Base-by-base conservation (phyloP, 2,113 vertebrate genomes). In the Tragelaphus buxtoni region DNA sequence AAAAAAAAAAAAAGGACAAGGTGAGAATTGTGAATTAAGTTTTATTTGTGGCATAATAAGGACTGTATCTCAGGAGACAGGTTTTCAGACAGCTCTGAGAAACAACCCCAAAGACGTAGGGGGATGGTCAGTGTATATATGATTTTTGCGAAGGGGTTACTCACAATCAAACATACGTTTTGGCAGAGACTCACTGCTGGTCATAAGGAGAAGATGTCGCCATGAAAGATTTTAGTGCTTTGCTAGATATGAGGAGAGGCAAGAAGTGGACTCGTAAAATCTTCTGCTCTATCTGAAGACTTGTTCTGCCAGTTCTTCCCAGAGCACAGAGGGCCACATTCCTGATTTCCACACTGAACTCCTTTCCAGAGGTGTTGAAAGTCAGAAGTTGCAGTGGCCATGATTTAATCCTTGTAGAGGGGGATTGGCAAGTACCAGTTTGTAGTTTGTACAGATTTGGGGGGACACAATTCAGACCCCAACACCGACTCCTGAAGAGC, bases 401-500 rank as follows among this genome's bases (percentile, higher is more conserved):
- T 79, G 28, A 49, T 51, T 20, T 79, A 20, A 79, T 79, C 47
- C 28, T 51, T 49, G 28, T 49, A 51, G 47, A 32, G 28, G 28
- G 3, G 5, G 76, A 51, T 20, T 22, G 76, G 28, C 76, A 51
- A 20, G 76, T 32, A 30, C 47, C 28, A 0, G 16, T 79, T 3
- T 32, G 45, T 51, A 79, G 47, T 20, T 51, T 47, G 28, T 28
- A 2, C 28, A 5, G 16, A 5, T 79, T 49, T 79, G 3, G 1
- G 30, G 16, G 47, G 55, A 42, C 81, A 11, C 35, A 3, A 1
- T 6, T 5, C 69, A 22, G 49, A 47, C 9, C 18, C 3, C 5
- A 7, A 0, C 14, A 2, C 5, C 1, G 14, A 8, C 4, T 13
- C 24, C 51, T 12, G 14, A 7, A 12, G 53, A 47, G 30, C 24